Conservation (phyloP, 2,797 vertebrate species). For the Intellagama lesueurii region DNA sequence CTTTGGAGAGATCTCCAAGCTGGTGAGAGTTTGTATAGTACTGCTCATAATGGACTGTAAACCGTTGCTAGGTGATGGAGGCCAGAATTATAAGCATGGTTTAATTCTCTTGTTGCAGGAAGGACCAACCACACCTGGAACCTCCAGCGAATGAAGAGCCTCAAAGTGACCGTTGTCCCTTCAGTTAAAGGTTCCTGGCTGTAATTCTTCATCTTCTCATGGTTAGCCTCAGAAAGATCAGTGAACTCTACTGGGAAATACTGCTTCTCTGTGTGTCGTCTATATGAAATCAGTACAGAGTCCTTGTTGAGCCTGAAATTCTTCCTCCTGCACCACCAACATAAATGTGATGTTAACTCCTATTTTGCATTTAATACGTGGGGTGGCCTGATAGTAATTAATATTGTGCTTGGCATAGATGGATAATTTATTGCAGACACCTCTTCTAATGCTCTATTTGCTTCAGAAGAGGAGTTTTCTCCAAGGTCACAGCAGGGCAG, state of each 20-base stretch:
- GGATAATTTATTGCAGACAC: neutral
- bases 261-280: neutral
- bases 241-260: neutral
- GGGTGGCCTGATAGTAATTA: neutral
- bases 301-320: neutral
- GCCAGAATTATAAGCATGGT: neutral
- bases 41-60: neutral
- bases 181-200: slow-evolving; percentile 74
- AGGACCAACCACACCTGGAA: slow-evolving; percentile 81
- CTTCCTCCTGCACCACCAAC: neutral
- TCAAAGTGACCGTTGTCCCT: slow-evolving; percentile 78
- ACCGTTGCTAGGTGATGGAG: neutral
- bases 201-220: neutral
- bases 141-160: slow-evolving; percentile 77
- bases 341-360: neutral
- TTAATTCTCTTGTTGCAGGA: slow-evolving; percentile 60
- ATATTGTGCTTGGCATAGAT: neutral
- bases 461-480: neutral
- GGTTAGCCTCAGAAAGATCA: slow-evolving; percentile 1
- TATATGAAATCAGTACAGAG: neutral
- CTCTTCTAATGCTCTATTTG: neutral
- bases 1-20: neutral
- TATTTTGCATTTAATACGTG: neutral
- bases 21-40: neutral
- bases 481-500: neutral